Evolutionary conservation across 2,113 vertebrate species (phyloP), one percentile per base, ranked within the genome.

Genomic region (Scatophagus argus): DNA sequence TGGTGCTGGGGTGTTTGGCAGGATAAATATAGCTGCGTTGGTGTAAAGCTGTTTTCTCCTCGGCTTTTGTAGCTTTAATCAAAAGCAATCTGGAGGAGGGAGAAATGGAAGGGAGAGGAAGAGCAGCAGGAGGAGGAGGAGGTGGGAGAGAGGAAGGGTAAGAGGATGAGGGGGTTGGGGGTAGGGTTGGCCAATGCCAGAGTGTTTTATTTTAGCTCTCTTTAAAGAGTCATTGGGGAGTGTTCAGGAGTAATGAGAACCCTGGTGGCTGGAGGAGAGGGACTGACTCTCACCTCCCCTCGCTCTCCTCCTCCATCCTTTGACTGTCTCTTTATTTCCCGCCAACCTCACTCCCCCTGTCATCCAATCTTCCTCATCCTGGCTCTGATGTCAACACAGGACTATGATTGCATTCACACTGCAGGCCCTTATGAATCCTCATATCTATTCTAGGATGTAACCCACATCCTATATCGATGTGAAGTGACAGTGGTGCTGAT

Each of bases 1-100:
- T 92, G 92, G 90, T 92, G 86, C 89, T 86, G 85, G 88, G 85
- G 81, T 91, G 90, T 91, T 89, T 94, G 92, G 87, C 88, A 90
- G 91, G 91, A 94, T 95, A 95, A 94, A 94, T 94, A 94, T 94
- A 94, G 91, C 87, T 86, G 85, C 85, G 86, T 92, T 81, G 89
- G 89, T 93, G 92, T 92, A 91, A 91, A 91, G 82, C 87, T 89
- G 89, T 90, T 91, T 89, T 91, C 89, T 93, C 87, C 83, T 90
- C 87, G 44, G 90, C 88, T 91, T 90, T 93, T 92, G 91, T 93
- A 90, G 90, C 91, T 94, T 94, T 94, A 95, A 95, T 95, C 94
- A 94, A 93, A 94, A 94, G 90, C 91, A 93, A 94, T 94, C 92
- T 93, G 91, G 93, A 94, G 92, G 91, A 94, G 87, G 88, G 83